Percentiles rank a stretch among this genome's conserved stretches.
phyloP scores from a whole-genome alignment of 2,113 vertebrate genomes.

The Pycnonotus jocosus region DNA sequence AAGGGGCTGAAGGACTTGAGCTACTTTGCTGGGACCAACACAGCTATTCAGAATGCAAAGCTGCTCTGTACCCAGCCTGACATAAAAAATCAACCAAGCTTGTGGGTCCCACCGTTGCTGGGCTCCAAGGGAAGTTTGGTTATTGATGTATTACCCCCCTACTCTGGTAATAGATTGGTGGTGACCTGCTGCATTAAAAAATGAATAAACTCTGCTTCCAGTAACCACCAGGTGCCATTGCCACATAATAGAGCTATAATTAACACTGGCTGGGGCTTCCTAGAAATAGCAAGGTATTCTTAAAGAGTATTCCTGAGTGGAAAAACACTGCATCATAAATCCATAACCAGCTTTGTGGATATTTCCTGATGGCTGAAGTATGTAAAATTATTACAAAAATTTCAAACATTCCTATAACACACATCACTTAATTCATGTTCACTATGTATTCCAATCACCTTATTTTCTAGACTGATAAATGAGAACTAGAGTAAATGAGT shows the following conservation, averaged over 20 bases:
- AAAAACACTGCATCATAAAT: not conserved
- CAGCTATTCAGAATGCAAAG: not conserved
- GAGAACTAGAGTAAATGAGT: conserved; percentile 53
- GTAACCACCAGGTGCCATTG: not conserved
- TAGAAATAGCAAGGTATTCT: not conserved
- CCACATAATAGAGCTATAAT: not conserved
- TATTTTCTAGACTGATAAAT: conserved; percentile 54
- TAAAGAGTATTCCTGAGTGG: not conserved
- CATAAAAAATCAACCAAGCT: not conserved
- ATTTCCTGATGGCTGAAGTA: not conserved
- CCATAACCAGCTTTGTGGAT: not conserved
- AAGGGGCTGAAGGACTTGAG: not conserved
- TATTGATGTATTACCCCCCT: not conserved
- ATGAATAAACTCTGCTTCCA: not conserved
- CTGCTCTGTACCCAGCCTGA: not conserved
- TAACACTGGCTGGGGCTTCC: not conserved
- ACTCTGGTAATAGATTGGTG: not conserved
- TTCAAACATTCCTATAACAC: not conserved
- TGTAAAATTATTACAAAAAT: not conserved
- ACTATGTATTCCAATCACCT: conserved; percentile 34
- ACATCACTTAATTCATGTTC: conserved; percentile 26
- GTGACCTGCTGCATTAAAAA: not conserved
- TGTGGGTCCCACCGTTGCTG: not conserved
- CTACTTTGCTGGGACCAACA: not conserved
- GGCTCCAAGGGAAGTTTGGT: not conserved